Evolutionary conservation across 2,888 invertebrate genomes (phyloP), one percentile per base, ranked within the genome.

Genomic region (Pachycephus smyrnensis): DNA sequence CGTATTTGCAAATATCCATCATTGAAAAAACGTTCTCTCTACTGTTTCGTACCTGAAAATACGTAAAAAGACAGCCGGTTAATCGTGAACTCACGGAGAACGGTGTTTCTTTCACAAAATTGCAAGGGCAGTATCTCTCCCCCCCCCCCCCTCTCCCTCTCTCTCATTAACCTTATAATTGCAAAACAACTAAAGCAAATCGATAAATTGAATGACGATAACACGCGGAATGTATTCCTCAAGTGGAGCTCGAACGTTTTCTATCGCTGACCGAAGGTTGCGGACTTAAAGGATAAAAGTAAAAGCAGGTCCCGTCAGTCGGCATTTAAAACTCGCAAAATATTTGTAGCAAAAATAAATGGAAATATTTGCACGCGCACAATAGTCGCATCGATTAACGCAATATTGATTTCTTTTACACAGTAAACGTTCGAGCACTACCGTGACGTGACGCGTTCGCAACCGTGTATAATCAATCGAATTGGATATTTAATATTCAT

Each of bases 1-100:
- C 71, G 71, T 12, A 71, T 71, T 71, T 23, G 71, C 31, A 71
- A 55, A 31, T 71, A 71, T 33, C 71, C 71, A 32, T 31, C 71
- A 71, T 71, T 71, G 75, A 75, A 79, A 79, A 80, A 76, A 68
- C 55, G 79, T 79, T 80, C 77, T 79, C 79, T 77, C 77, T 71
- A 73, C 75, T 73, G 76, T 79, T 76, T 31, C 77, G 73, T 74
- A 79, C 77, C 80, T 77, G 77, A 40, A 77, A 79, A 80, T 75
- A 76, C 77, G 74, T 79, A 79, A 80, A 77, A 73, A 79, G 76
- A 79, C 37, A 69, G 73, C 33, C 68, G 33, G 77, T 80, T 79
- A 77, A 76, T 79, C 55, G 55, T 55, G 23, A 55, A 23, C 9
- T 55, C 15, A 55, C 55, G 23, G 9, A 55, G 55, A 55, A 23